Evolutionary conservation across 2,113 vertebrate species (phyloP).

Genomic region (Phainopepla nitens): DNA sequence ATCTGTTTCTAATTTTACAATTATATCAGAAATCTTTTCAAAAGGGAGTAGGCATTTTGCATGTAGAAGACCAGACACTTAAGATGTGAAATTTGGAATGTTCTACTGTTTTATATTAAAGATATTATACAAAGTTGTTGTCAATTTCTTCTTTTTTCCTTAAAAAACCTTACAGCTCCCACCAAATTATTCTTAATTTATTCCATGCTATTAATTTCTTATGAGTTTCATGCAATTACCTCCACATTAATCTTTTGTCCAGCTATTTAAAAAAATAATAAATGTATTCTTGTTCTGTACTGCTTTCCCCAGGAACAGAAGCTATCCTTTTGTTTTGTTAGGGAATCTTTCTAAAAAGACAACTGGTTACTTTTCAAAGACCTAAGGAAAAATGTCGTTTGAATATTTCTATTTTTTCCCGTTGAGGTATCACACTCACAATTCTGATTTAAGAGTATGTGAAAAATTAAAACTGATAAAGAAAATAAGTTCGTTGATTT

Average conservation of each 20-base stretch:
- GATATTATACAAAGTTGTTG: background rate
- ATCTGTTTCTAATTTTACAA: constrained; percentile 40
- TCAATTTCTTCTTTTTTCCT: background rate
- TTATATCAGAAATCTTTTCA: background rate
- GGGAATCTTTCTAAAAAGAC: background rate
- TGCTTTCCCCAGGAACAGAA: background rate
- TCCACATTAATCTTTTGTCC: background rate
- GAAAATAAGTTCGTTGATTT: background rate
- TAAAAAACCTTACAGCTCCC: background rate
- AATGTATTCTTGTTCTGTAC: background rate
- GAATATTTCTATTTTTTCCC: background rate
- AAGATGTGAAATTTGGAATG: background rate
- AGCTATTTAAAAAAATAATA: background rate
- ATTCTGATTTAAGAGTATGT: background rate
- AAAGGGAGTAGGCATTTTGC: background rate
- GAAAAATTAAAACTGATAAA: background rate
- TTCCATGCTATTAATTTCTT: background rate
- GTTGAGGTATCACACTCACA: background rate
- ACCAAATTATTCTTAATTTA: background rate
- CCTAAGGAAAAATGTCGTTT: background rate
- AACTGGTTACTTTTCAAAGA: background rate
- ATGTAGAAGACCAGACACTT: background rate
- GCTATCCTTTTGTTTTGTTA: background rate
- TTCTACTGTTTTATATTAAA: background rate
- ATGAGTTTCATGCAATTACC: background rate